phyloP scores from a whole-genome alignment of 2,797 vertebrate species.

The Alauda arvensis region DNA sequence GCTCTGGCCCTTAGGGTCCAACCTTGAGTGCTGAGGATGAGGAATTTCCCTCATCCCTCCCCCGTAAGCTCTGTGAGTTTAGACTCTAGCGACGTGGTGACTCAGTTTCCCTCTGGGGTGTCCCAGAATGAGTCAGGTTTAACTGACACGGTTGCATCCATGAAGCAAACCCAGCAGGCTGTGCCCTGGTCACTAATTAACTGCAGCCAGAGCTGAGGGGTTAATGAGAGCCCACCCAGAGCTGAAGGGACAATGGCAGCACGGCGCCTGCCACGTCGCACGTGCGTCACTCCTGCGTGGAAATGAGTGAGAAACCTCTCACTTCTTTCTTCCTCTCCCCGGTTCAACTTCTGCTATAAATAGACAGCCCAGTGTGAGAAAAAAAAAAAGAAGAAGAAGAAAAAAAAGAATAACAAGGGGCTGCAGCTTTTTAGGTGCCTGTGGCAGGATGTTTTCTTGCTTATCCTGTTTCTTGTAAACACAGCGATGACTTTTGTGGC shows the following conservation, averaged over 20 bases:
- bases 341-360: constrained; percentile 70
- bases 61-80: neutral
- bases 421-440: constrained; percentile 46
- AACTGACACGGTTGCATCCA: accelerated
- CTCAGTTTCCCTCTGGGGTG: neutral
- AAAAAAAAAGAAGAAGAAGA: constrained; percentile 54
- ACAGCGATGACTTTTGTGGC: constrained; percentile 55
- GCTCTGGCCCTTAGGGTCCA: neutral
- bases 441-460: constrained; percentile 77
- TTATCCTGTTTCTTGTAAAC: constrained; percentile 75
- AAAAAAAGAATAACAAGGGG: constrained; percentile 61
- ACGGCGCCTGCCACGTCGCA: neutral
- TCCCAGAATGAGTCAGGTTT: neutral
- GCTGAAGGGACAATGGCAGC: neutral
- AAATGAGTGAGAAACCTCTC: constrained; percentile 44
- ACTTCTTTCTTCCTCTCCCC: neutral
- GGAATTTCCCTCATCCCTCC: neutral
- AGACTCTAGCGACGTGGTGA: neutral
- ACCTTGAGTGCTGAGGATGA: neutral
- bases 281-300: constrained; percentile 57
- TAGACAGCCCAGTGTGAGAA: constrained; percentile 69
- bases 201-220: neutral
- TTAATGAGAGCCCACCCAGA: neutral
- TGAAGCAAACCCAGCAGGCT: neutral
- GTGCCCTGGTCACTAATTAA: neutral